These are phyloP conservation scores for Thymelicus acteon DNA, from an alignment of 2,888 invertebrate genomes.

Conservation along the genomic window DNA sequence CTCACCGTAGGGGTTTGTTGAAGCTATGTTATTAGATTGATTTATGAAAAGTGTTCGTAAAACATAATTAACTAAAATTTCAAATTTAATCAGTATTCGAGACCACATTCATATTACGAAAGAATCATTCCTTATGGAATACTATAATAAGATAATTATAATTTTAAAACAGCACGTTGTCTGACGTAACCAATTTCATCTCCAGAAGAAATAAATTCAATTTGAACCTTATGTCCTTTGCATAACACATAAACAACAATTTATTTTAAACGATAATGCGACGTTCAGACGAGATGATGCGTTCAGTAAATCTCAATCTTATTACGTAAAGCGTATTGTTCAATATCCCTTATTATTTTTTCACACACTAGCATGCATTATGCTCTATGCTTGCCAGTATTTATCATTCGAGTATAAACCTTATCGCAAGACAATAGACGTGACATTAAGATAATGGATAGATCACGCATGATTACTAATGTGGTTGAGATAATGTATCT, in stretches of 20 bases:
- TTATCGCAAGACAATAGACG: not conserved
- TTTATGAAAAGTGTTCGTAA: too few relatives aligned
- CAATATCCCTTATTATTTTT: not conserved
- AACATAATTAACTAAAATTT: too few relatives aligned
- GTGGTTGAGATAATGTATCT: not conserved
- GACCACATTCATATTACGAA: too few relatives aligned
- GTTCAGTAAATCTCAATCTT: not conserved
- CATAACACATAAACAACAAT: not conserved
- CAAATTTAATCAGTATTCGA: too few relatives aligned
- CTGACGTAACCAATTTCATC: too few relatives aligned
- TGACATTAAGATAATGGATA: conserved; percentile 8
- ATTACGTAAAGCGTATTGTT: not conserved
- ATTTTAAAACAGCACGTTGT: too few relatives aligned
- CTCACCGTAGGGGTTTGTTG: too few relatives aligned
- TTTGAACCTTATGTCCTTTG: too few relatives aligned
- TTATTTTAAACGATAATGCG: not conserved
- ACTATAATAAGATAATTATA: too few relatives aligned
- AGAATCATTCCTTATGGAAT: too few relatives aligned
- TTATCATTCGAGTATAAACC: not conserved
- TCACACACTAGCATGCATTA: not conserved
- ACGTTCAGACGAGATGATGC: not conserved
- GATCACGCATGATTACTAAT: not conserved
- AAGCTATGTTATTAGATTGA: too few relatives aligned
- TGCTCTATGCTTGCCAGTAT: not conserved
- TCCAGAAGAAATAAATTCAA: too few relatives aligned